Evolutionary conservation across 37 sponge, comb jelly and placozoan species (phyloP), one percentile per base, ranked within the genome.

Genomic region (Haliclona indistincta): DNA sequence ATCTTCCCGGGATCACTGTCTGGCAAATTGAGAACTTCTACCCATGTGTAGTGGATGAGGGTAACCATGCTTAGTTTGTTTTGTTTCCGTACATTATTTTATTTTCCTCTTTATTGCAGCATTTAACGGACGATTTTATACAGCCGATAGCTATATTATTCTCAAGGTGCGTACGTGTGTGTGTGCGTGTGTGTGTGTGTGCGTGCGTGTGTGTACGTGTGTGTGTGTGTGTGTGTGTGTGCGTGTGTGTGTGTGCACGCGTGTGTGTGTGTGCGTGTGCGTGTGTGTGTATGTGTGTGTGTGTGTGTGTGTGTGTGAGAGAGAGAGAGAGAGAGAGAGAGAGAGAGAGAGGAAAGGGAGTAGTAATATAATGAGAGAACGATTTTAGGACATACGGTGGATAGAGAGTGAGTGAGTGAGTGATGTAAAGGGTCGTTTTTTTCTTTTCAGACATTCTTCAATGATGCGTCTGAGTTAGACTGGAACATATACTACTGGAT

Each of bases 401-500:
- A n/a, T n/a, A n/a, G n/a, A n/a, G n/a, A n/a, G n/a, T n/a, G n/a
- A n/a, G n/a, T n/a, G n/a, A n/a, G n/a, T n/a, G n/a, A n/a, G n/a
- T n/a, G n/a, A n/a, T n/a, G n/a, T n/a, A n/a, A n/a, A n/a, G n/a
- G n/a, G n/a, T n/a, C n/a, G n/a, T n/a, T n/a, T n/a, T n/a, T n/a
- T 58, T 58, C 7, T 25, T 58, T 71, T 5, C 35, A 86, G 74
- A 95, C 96, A 5, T 77, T 65, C 62, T 81, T 78, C 60, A 71
- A 85, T 62, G 84, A 82, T 23, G 65, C 41, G 28, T 79, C 84
- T 3, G 82, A 86, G 25, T 55, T 94, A 29, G 90, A 89, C 49
- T 95, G 95, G 93, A 70, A 89, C 23, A 98, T 98, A n/a, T 87
- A 77, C 73, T 98, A 81, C 77, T 98, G 99, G 99, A 92, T 94